These are phyloP conservation scores for Eupeodes corollae DNA, from an alignment of 1,140 invertebrate genomes.

Conservation along the genomic window DNA sequence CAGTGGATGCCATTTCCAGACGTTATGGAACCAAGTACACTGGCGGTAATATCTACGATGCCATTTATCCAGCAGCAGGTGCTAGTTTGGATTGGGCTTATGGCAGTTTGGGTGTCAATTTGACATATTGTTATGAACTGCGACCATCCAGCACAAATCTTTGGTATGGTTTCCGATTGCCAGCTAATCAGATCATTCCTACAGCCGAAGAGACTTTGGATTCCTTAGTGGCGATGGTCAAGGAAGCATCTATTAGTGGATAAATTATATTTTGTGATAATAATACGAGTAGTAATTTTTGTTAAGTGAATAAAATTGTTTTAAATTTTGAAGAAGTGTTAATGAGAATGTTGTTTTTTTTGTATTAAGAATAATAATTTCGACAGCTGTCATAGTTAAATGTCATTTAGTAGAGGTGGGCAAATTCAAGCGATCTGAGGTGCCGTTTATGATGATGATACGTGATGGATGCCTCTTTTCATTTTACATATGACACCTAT, in stretches of 20 bases:
- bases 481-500: no score
- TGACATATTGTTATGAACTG: constrained; percentile 61
- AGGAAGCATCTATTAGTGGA: constrained; percentile 12
- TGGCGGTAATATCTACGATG: constrained; percentile 35
- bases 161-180: constrained; percentile 55
- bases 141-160: constrained; percentile 42
- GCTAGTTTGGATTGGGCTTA: constrained; percentile 59
- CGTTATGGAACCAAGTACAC: constrained; percentile 53
- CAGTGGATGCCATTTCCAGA: constrained; percentile 43
- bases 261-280: no score
- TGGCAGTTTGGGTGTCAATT: constrained; percentile 46
- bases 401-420: no score
- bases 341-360: no score
- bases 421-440: no score
- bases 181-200: constrained; percentile 50
- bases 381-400: no score
- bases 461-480: no score
- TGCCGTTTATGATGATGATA: no score
- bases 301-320: no score
- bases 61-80: constrained; percentile 42
- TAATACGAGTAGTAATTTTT: no score
- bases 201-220: constrained; percentile 40
- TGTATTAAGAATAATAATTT: no score
- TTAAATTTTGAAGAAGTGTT: no score
- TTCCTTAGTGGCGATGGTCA: constrained; percentile 36